These are phyloP conservation scores for Pseudopleuronectes americanus DNA, from an alignment of 2,797 vertebrate genomes.

Conservation along the genomic window DNA sequence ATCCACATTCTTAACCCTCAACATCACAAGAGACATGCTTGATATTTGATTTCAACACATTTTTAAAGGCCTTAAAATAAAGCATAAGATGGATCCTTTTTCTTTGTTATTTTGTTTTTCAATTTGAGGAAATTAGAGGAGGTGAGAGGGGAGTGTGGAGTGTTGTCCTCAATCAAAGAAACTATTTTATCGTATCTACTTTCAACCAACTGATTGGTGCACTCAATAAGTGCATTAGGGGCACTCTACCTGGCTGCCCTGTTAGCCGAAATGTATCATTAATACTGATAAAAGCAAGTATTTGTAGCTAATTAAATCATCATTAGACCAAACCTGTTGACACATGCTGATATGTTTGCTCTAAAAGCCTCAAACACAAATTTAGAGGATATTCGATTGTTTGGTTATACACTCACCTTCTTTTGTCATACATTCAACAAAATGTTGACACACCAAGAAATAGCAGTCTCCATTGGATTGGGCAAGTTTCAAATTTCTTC, in stretches of 20 bases:
- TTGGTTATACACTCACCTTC: no score
- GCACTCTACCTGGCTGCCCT: background rate
- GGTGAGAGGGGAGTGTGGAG: background rate
- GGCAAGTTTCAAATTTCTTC: no score
- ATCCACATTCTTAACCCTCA: constrained; percentile 61
- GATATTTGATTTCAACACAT: constrained; percentile 47
- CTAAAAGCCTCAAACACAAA: no score
- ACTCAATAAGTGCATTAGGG: background rate
- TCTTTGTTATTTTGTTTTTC: constrained; percentile 13
- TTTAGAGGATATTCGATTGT: no score
- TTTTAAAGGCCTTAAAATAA: constrained; percentile 22
- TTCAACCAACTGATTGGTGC: background rate
- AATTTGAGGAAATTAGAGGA: constrained; percentile 6
- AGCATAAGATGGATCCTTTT: constrained; percentile 1
- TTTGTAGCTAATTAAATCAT: background rate
- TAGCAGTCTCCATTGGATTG: no score
- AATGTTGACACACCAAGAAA: no score
- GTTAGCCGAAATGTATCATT: background rate
- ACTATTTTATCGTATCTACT: background rate
- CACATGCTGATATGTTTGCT: no score
- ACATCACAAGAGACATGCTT: constrained; percentile 31
- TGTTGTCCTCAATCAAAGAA: background rate
- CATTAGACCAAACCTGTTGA: background rate
- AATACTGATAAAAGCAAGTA: background rate
- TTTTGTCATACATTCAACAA: no score